These are phyloP conservation scores for Caenorhabditis japonica DNA, from an alignment of 2,888 invertebrate species.

Conservation along the genomic window DNA sequence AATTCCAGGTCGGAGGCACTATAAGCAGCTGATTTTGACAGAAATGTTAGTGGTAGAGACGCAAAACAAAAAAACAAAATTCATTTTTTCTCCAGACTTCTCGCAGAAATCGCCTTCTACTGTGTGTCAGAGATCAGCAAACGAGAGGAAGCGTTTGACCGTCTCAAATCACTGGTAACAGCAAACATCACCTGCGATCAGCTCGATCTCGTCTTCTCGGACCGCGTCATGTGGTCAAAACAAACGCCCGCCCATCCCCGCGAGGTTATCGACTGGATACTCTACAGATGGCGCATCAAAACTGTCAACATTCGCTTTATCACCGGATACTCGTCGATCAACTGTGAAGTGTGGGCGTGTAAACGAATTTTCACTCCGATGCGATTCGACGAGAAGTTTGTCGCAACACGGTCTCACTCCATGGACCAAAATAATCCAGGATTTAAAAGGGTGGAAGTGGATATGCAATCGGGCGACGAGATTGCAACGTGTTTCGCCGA, in stretches of 20 bases:
- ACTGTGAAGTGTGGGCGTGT: constrained; percentile 20
- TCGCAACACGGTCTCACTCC: no score
- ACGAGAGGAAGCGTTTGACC: constrained; percentile 20
- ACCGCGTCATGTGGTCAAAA: constrained; percentile 31
- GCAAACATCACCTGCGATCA: constrained; percentile 24
- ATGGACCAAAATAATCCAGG: no score
- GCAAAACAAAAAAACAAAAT: constrained; percentile 2
- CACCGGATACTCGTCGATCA: constrained; percentile 37
- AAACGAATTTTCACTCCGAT: constrained; percentile 36
- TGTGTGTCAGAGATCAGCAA: constrained; percentile 11
- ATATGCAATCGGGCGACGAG: constrained; percentile 39
- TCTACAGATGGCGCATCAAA: constrained; percentile 31
- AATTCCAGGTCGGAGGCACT: constrained; percentile 1
- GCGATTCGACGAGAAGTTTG: constrained; percentile 38
- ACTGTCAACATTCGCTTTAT: constrained; percentile 40
- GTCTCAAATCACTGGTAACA: constrained; percentile 13
- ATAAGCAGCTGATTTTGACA: constrained; percentile 35
- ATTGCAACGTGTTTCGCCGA: constrained; percentile 40
- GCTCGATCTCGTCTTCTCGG: constrained; percentile 51
- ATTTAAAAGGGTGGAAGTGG: constrained; percentile 39
- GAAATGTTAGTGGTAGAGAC: constrained; percentile 18
- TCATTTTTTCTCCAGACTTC: constrained; percentile 11
- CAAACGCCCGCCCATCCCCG: constrained; percentile 34
- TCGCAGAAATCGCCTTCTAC: constrained; percentile 32
- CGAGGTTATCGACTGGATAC: constrained; percentile 45